Evolutionary conservation across 2,888 invertebrate species (phyloP).

Genomic region (Aspidiotus rigidus): DNA sequence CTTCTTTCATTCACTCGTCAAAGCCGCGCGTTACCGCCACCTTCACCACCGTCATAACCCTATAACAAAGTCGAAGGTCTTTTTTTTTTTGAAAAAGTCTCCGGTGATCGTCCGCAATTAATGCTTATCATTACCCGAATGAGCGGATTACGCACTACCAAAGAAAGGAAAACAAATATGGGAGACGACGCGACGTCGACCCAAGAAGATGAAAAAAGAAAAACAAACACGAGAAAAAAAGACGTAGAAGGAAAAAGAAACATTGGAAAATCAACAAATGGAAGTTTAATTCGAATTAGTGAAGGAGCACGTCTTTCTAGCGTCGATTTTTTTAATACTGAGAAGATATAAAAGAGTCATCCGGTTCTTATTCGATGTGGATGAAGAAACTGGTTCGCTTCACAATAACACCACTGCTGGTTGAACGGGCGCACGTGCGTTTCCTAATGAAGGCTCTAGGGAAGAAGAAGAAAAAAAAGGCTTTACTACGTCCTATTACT

Average conservation of each 20-base stretch:
- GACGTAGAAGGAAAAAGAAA: constrained; percentile 13
- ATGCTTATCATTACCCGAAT: constrained; percentile 24
- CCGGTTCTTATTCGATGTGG: constrained; percentile 21
- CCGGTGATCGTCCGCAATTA: constrained; percentile 19
- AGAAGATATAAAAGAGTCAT: constrained; percentile 26
- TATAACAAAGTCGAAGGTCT: too few relatives aligned
- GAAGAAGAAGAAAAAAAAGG: not conserved
- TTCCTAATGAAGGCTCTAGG: constrained; percentile 18
- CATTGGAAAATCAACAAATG: constrained; percentile 31
- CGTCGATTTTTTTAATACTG: constrained; percentile 25
- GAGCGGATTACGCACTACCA: constrained; percentile 21
- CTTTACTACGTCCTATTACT: too few relatives aligned
- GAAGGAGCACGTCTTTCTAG: constrained; percentile 31
- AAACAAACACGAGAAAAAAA: not conserved
- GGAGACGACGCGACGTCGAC: not conserved
- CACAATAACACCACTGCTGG: constrained; percentile 23
- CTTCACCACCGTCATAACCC: too few relatives aligned
- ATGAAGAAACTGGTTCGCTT: constrained; percentile 21
- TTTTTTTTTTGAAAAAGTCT: not conserved
- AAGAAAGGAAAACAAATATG: constrained; percentile 7
- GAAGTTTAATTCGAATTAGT: constrained; percentile 33
- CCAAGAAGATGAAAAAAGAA: not conserved
- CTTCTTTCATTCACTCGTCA: not conserved
- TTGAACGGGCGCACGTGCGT: constrained; percentile 32
- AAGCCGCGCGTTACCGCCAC: too few relatives aligned